A percentile compares a stretch with the other conserved stretches of the same genome.
phyloP scores from a whole-genome alignment of 2,888 invertebrate genomes.

The Salpingus planirostris region DNA sequence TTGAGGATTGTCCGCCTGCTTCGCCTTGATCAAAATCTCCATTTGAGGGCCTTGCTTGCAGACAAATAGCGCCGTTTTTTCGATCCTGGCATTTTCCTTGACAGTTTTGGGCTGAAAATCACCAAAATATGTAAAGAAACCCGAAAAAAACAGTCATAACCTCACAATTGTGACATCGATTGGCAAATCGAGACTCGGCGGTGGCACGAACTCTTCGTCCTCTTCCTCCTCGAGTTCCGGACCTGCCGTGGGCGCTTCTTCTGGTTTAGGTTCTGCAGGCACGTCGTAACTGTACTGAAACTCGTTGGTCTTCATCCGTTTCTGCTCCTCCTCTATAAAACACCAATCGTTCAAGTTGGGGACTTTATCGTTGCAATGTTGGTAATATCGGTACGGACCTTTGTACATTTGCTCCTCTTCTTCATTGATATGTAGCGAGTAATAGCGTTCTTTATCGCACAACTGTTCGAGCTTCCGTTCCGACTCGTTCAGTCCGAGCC shows the following conservation, averaged over 20 bases:
- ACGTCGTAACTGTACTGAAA: conserved; percentile 69
- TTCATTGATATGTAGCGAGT: conserved; percentile 79
- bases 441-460: conserved; percentile 93
- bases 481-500: conserved; percentile 38
- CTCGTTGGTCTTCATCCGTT: conserved; percentile 67
- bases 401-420: conserved; percentile 84
- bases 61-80: conserved; percentile 87
- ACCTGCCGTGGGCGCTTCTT: conserved; percentile 35
- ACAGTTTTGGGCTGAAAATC: conserved; percentile 68
- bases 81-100: conserved; percentile 88
- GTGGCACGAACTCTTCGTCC: conserved; percentile 68
- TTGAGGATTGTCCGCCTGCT: conserved; percentile 87
- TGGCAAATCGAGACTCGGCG: conserved; percentile 67
- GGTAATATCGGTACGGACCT: too few relatives aligned
- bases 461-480: conserved; percentile 62
- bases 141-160: conserved; percentile 6
- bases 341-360: not conserved
- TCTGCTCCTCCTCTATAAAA: conserved; percentile 79
- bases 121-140: conserved; percentile 5
- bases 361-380: conserved; percentile 2
- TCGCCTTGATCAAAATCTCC: conserved; percentile 97
- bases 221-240: conserved; percentile 46
- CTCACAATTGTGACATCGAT: conserved; percentile 62
- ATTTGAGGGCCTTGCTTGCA: conserved; percentile 90
- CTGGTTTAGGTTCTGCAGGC: conserved; percentile 43